These are phyloP conservation scores for Sus scrofa DNA, from an alignment of 2,113 vertebrate genomes.

Conservation along the genomic window T2T-Sscrofa CM000825.6:24144001-24144500, in stretches of 20 bases:
- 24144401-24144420: too few relatives aligned
- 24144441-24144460: background rate
- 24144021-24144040: background rate
- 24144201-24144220: background rate
- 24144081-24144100: too few relatives aligned
- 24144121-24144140: background rate
- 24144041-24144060: rapidly evolving
- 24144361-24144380: too few relatives aligned
- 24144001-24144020: background rate
- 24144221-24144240: rapidly evolving
- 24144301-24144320: background rate
- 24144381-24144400: rapidly evolving
- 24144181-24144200: rapidly evolving
- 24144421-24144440: background rate
- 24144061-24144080: background rate
- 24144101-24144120: rapidly evolving
- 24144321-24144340: rapidly evolving
- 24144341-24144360: rapidly evolving
- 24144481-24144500: background rate
- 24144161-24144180: rapidly evolving
- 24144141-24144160: rapidly evolving
- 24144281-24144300: background rate
- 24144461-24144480: background rate
- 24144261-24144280: background rate
- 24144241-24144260: background rate